Evolutionary conservation across 2,113 vertebrate genomes (phyloP).

Genomic region (Gila orcuttii): DNA sequence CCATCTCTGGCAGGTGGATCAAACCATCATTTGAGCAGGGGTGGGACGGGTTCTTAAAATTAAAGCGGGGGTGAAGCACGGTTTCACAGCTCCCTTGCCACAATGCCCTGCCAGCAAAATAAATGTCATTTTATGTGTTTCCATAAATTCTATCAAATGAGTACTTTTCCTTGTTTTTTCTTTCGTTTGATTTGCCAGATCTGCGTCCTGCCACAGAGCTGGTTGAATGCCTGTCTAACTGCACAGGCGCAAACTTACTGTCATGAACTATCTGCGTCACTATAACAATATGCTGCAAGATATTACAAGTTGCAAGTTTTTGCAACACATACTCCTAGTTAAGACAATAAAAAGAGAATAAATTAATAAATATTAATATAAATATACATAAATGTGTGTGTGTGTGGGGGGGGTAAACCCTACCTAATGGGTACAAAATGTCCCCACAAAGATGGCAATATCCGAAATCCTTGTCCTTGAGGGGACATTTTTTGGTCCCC

Average conservation of each 20-base stretch:
- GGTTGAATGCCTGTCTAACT: constrained; percentile 63
- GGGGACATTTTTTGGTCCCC: too few species aligned
- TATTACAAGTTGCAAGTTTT: background rate
- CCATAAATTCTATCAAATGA: constrained; percentile 77
- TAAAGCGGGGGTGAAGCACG: constrained; percentile 58
- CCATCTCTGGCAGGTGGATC: constrained; percentile 69
- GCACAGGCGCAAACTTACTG: constrained; percentile 58
- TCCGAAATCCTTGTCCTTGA: too few species aligned
- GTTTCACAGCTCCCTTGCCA: constrained; percentile 66
- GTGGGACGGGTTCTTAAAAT: constrained; percentile 58
- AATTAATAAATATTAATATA: too few species aligned
- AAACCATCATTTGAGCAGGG: constrained; percentile 52
- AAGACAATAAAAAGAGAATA: too few species aligned
- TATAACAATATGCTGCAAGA: constrained; percentile 44
- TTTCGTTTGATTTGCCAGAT: constrained; percentile 61
- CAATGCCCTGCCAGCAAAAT: constrained; percentile 67
- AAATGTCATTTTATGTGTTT: constrained; percentile 73
- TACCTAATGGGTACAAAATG: too few species aligned
- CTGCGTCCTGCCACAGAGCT: constrained; percentile 62
- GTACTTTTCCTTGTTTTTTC: constrained; percentile 63
- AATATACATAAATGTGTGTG: too few species aligned
- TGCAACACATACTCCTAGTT: too few species aligned
- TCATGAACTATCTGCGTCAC: constrained; percentile 52
- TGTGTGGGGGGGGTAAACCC: too few species aligned
- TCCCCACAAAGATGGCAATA: too few species aligned